Base-by-base conservation (phyloP, 2,113 vertebrate species). In the Tylochromis polylepis region DNA sequence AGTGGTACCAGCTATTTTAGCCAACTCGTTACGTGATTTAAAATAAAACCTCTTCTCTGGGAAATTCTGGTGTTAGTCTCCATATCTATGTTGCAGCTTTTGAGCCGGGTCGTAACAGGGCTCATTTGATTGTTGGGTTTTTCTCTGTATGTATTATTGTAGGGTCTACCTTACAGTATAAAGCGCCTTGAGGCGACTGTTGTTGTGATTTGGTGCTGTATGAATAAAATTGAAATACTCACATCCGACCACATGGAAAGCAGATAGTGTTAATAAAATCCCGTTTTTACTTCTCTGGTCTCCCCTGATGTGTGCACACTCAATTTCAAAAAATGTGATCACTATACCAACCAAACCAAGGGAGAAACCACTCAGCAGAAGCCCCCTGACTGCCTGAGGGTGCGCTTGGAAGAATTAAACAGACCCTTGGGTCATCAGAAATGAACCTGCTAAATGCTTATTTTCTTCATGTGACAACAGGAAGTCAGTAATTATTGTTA, bases 231-330 rank as follows among this genome's bases (percentile, higher is more conserved):
- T 9, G 27, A 60, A 60, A 4, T 9, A 81, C 88, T 94, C 82
- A 92, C 84, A 90, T 57, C 89, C 38, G 0, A 80, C 3, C 49
- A 88, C 55, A 20, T 92, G 85, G 59, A 93, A 34, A 16, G 75
- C 65, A 29, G 81, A 85, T 2, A 80, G 85, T 7, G 85, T 82
- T 7, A 60, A 49, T 62, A 91, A n/a, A n/a, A 87, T 70, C 38
- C 79, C 18, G 81, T 91, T 72, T 1, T 91, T 56, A 38, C 31
- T 55, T 34, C 31, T 85, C 3, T 22, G 49, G 41, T 72, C 49
- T 18, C 94, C 91, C 6, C 95, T 92, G 1, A 94, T 88, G 65
- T 81, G 89, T 2, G 93, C 94, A 82, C 93, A 95, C 84, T 94
- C 94, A 87, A 95, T 84, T 7, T 94, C 95, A 3, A 93, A 85